Evolutionary conservation across 2,888 invertebrate genomes (phyloP), one percentile per base, ranked within the genome.

Genomic region (Chalcosyrphus nemorum): DNA sequence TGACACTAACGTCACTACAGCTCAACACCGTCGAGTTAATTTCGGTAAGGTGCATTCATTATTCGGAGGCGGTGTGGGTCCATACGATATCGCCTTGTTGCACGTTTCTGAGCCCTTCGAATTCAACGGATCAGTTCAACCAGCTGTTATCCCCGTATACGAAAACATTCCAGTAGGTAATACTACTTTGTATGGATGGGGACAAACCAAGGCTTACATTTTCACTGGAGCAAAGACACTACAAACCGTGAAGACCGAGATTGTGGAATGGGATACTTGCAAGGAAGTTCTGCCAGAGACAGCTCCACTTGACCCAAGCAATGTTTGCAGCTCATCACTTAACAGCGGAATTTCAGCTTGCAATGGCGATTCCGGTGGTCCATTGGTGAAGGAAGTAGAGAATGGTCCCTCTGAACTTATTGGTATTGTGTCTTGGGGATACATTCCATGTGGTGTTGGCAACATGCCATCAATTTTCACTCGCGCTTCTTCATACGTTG

Each of bases 21-120:
- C 89, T 3, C 91, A 91, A 86, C 76, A 86, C 0, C 89, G 90
- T 38, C 17, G 57, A 1, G 88, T 92, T 7, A 87, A 87, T 4
- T 89, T 87, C 13, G 87, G 89, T 17, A 86, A 88, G 19, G 87
- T 90, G 1, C 92, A 93, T 80, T 88, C 88, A 38, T 1, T 27
- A 1, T 91, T 87, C 81, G 24, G 7, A 38, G 92, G 92, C n/a
- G 89, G 89, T 2, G 90, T 92, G n/a, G 92, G 90, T 13, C 92
- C 92, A 76, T 92, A 92, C 86, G 94, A 94, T 87, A 93, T 94
- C 86, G 94, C 93, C 27, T 65, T 94, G 1, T 86, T 94, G 72
- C 89, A 89, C 81, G 87, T 90, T 7, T 86, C 86, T 21, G 63
- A 87, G 41, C 81, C 90, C 1, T 89, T 91, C 41, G 76, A 76